Evolutionary conservation across 53 echinoderm and acorn worm genomes (phyloP).

Genomic region (Holothuria leucospilota): DNA sequence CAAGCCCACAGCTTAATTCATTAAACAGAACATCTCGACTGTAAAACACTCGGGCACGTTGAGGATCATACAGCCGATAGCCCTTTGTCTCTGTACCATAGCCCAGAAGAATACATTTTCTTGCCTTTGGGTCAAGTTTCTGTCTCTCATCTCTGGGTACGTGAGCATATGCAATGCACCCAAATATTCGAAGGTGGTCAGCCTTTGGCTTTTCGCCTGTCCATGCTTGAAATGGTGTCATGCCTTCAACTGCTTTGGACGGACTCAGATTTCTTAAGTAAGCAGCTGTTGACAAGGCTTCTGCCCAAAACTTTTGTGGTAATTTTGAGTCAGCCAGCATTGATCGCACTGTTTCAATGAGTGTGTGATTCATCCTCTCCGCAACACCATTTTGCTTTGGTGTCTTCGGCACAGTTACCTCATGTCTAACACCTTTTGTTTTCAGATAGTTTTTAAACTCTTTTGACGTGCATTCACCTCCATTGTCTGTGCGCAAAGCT

Average conservation of each 20-base stretch:
- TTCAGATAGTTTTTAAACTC: slow-evolving; percentile 24
- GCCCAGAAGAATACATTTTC: slow-evolving; percentile 2
- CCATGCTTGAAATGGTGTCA: slow-evolving; percentile 24
- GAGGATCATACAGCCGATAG: too few relatives aligned
- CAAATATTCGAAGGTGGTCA: slow-evolving; percentile 5
- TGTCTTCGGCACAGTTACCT: too few relatives aligned
- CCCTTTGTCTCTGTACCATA: too few relatives aligned
- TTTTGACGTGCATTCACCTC: background rate
- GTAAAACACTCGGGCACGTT: background rate
- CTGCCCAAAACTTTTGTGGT: slow-evolving; percentile 25
- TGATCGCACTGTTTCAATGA: too few relatives aligned
- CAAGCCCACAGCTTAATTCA: slow-evolving; percentile 15
- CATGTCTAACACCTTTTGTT: background rate
- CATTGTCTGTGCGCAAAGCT: background rate
- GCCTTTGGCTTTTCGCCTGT: background rate
- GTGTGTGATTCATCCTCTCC: slow-evolving; percentile 2
- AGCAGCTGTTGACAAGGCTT: too few relatives aligned
- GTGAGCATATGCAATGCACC: too few relatives aligned
- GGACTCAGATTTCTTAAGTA: too few relatives aligned
- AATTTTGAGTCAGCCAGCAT: slow-evolving; percentile 9
- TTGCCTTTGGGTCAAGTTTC: slow-evolving; percentile 15
- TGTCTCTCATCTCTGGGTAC: too few relatives aligned
- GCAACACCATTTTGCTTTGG: too few relatives aligned
- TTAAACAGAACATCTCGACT: background rate
- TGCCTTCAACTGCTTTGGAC: slow-evolving; percentile 4